Evolutionary conservation across 2,888 invertebrate species (phyloP).

Genomic region (Chromoteleia sp.): DNA sequence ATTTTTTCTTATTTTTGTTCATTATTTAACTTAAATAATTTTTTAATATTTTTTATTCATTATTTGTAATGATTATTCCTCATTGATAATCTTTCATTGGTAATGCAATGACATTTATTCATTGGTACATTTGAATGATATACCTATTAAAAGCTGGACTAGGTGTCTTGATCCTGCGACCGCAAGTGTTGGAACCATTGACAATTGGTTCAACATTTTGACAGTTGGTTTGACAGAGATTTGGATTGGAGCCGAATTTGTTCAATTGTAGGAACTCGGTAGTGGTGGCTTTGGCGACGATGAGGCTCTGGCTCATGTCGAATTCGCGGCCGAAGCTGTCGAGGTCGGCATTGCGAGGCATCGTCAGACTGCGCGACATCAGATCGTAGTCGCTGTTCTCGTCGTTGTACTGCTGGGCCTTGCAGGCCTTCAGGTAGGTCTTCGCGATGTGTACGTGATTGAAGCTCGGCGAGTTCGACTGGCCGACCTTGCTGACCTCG

Average conservation of each 20-base stretch:
- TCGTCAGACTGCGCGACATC: slow-evolving; percentile 80
- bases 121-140: slow-evolving; percentile 23
- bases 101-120: too few species aligned
- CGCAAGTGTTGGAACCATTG: slow-evolving; percentile 76
- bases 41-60: too few species aligned
- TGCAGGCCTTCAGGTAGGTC: slow-evolving; percentile 75
- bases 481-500: slow-evolving; percentile 76
- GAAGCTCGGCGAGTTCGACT: slow-evolving; percentile 77
- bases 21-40: too few species aligned
- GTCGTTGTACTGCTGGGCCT: slow-evolving; percentile 74
- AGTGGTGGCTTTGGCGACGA: slow-evolving; percentile 82
- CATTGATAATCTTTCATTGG: too few species aligned
- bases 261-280: slow-evolving; percentile 82
- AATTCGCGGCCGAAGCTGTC: slow-evolving; percentile 78
- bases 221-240: slow-evolving; percentile 71
- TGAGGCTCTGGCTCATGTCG: slow-evolving; percentile 83
- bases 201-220: slow-evolving; percentile 22
- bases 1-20: too few species aligned
- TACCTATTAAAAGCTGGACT: slow-evolving; percentile 86
- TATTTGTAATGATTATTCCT: too few species aligned
- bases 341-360: slow-evolving; percentile 76
- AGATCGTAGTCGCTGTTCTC: slow-evolving; percentile 73
- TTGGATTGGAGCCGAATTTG: slow-evolving; percentile 80
- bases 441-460: slow-evolving; percentile 78
- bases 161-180: slow-evolving; percentile 83